Conservation (phyloP, 2,888 invertebrate genomes). For the Yponomeuta cagnagella region DNA sequence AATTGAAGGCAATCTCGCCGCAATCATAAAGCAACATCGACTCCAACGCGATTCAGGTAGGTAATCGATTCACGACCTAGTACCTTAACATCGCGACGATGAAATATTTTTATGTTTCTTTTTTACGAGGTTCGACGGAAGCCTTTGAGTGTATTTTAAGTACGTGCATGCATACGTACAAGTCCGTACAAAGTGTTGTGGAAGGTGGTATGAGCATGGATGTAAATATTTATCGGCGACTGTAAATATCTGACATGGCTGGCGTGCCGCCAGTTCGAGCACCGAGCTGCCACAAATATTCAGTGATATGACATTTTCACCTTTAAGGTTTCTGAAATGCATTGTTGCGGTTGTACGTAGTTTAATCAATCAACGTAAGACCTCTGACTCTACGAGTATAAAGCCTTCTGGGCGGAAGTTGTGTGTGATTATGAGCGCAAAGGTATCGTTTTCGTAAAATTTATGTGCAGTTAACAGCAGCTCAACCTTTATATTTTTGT, state of each 20-base stretch:
- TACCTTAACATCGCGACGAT: neutral
- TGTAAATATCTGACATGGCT: conserved; percentile 15
- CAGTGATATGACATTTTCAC: neutral
- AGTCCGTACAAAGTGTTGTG: neutral
- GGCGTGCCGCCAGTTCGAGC: conserved; percentile 11
- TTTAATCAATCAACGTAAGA: too few species aligned
- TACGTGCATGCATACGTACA: neutral
- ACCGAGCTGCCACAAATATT: conserved; percentile 11
- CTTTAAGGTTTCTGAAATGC: neutral
- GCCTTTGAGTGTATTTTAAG: neutral
- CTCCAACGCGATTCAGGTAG: neutral
- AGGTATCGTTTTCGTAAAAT: too few species aligned
- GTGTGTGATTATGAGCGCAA: too few species aligned
- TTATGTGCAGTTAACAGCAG: too few species aligned
- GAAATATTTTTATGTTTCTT: neutral
- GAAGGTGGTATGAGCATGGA: neutral
- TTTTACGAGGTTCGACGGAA: neutral
- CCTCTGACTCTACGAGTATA: too few species aligned
- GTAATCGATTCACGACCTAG: neutral
- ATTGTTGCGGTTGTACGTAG: too few species aligned
- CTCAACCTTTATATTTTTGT: too few species aligned
- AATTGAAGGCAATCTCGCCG: neutral
- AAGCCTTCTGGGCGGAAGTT: too few species aligned
- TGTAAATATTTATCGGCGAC: conserved; percentile 18
- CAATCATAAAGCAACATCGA: neutral